Conservation (phyloP, 2,888 invertebrate species). For the Dysmachus trigonus region DNA sequence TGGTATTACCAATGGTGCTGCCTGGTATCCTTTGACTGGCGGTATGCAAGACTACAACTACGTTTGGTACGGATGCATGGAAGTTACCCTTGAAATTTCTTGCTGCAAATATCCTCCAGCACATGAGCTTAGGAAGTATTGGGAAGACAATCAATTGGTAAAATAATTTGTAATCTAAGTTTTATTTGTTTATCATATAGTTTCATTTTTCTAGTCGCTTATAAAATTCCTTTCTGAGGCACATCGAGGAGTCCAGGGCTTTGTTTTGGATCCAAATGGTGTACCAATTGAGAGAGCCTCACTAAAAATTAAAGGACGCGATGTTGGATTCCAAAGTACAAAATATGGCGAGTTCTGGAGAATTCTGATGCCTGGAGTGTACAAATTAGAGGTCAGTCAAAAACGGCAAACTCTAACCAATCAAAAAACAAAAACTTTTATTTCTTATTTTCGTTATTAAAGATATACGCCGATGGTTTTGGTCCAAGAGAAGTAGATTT, state of each 20-base stretch:
- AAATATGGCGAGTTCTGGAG: slow-evolving; percentile 96
- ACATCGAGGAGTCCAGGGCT: slow-evolving; percentile 88
- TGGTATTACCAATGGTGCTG: slow-evolving; percentile 94
- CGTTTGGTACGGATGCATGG: slow-evolving; percentile 92
- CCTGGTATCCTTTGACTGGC: slow-evolving; percentile 90
- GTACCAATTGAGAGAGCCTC: slow-evolving; percentile 82
- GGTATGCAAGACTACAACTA: slow-evolving; percentile 85
- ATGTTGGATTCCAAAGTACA: slow-evolving; percentile 85
- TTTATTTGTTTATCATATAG: neutral
- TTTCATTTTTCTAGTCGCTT: slow-evolving; percentile 70
- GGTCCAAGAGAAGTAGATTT: slow-evolving; percentile 86
- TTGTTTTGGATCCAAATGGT: slow-evolving; percentile 81
- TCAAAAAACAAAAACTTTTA: neutral
- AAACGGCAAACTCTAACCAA: neutral
- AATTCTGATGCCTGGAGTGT: slow-evolving; percentile 85
- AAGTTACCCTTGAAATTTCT: slow-evolving; percentile 91
- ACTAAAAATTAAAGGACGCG: slow-evolving; percentile 81
- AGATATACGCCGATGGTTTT: slow-evolving; percentile 88
- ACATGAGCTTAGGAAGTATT: slow-evolving; percentile 80
- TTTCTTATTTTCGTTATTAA: slow-evolving; percentile 50
- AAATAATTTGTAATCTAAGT: slow-evolving; percentile 46
- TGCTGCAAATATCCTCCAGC: slow-evolving; percentile 94
- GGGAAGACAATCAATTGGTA: slow-evolving; percentile 89
- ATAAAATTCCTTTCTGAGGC: slow-evolving; percentile 86
- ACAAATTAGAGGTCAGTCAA: slow-evolving; percentile 78